A percentile compares a stretch with the other conserved stretches of the same genome.
These are phyloP conservation scores for Dasypolia templi DNA, from an alignment of 2,888 invertebrate genomes.

Conservation along the genomic window DNA sequence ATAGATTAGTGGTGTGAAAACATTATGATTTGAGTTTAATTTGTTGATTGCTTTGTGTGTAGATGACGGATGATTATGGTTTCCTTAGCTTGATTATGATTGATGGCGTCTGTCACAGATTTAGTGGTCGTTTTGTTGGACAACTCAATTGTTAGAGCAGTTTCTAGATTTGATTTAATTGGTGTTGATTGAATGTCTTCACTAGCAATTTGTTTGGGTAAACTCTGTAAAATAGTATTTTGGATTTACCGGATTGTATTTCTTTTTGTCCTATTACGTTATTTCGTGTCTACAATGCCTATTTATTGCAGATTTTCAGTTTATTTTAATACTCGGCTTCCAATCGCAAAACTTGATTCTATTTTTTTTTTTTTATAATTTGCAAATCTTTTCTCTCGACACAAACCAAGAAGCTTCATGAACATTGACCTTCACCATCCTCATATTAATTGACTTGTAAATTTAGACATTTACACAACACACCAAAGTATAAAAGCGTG, in stretches of 20 bases:
- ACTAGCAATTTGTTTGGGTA: background rate
- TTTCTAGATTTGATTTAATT: slow-evolving; percentile 20
- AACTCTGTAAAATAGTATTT: background rate
- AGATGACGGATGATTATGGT: slow-evolving; percentile 50
- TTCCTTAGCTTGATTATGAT: slow-evolving; percentile 52
- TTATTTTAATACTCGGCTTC: no score
- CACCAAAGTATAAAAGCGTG: slow-evolving; percentile 75
- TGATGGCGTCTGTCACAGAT: slow-evolving; percentile 37
- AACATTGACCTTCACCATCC: slow-evolving; percentile 48
- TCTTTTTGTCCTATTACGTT: background rate
- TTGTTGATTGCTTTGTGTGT: slow-evolving; percentile 71
- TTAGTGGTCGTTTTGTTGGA: slow-evolving; percentile 27
- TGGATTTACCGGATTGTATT: background rate
- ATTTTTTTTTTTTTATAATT: background rate
- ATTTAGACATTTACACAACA: slow-evolving; percentile 55
- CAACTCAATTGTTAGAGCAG: slow-evolving; percentile 7
- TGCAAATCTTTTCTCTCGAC: background rate
- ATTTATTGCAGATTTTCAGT: no score
- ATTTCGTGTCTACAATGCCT: no score
- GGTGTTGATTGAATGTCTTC: slow-evolving; percentile 20
- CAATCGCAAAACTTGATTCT: background rate
- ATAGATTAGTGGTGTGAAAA: slow-evolving; percentile 89
- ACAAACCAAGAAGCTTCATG: slow-evolving; percentile 4
- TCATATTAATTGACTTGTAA: slow-evolving; percentile 47
- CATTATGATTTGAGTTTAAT: slow-evolving; percentile 83